These are phyloP conservation scores for Drosophila trichaetosa DNA, from an alignment of 2,888 invertebrate genomes.

Conservation along the genomic window DNA sequence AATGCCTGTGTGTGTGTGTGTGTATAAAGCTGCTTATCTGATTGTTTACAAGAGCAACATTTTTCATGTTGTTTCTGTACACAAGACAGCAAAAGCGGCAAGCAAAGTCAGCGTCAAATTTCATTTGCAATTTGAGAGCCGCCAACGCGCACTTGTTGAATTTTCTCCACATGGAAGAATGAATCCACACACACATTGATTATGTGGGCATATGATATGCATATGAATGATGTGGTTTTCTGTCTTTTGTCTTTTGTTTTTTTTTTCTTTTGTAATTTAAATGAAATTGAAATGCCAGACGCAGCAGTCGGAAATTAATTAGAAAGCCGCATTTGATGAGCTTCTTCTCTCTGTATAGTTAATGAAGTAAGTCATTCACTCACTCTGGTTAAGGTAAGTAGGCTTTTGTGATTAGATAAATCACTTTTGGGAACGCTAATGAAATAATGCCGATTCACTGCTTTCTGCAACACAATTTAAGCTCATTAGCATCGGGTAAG, in stretches of 20 bases:
- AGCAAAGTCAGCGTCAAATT: slow-evolving; percentile 59
- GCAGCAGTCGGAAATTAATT: slow-evolving; percentile 61
- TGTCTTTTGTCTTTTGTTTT: slow-evolving; percentile 17
- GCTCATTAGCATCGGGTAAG: slow-evolving; percentile 45
- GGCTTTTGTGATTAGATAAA: slow-evolving; percentile 43
- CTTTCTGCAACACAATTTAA: slow-evolving; percentile 30
- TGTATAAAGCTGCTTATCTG: slow-evolving; percentile 67
- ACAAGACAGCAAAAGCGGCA: slow-evolving; percentile 48
- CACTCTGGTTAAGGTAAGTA: slow-evolving; percentile 19
- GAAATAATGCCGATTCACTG: slow-evolving; percentile 45
- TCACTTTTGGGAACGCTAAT: slow-evolving; percentile 48
- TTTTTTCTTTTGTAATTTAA: slow-evolving; percentile 27
- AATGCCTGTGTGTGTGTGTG: slow-evolving; percentile 24
- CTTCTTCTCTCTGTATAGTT: slow-evolving; percentile 25
- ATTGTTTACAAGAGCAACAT: slow-evolving; percentile 71
- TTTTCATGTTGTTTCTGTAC: slow-evolving; percentile 70
- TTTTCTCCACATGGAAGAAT: slow-evolving; percentile 19
- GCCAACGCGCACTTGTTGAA: slow-evolving; percentile 72
- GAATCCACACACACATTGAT: not conserved
- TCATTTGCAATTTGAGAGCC: slow-evolving; percentile 61
- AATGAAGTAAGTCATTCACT: slow-evolving; percentile 49
- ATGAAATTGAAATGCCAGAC: slow-evolving; percentile 61
- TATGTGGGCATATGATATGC: slow-evolving; percentile 29
- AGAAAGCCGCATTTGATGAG: slow-evolving; percentile 10
- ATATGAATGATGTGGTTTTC: slow-evolving; percentile 26